A percentile compares a stretch with the other conserved stretches of the same genome.
Evolutionary conservation across 2,113 vertebrate genomes (phyloP).

Genomic region (Epinephelus cyanopodus): DNA sequence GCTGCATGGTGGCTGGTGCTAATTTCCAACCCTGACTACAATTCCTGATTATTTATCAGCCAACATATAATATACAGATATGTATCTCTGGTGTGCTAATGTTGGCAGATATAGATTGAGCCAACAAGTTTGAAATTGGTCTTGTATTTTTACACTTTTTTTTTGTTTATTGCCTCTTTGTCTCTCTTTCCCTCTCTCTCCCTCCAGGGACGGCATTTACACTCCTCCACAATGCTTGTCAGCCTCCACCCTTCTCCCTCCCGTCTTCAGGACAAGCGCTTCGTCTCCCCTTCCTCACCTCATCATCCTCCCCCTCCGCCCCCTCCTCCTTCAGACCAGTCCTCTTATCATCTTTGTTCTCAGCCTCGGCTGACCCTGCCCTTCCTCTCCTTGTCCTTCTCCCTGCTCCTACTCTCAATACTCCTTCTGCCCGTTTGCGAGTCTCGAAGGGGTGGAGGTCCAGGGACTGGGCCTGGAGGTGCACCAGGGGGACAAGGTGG

Average conservation of each 20-base stretch:
- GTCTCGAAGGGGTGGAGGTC: conserved; percentile 78
- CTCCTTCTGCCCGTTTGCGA: conserved; percentile 80
- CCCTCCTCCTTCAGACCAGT: conserved; percentile 35
- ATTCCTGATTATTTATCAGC: neutral
- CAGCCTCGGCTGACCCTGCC: conserved; percentile 57
- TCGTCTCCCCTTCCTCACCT: conserved; percentile 57
- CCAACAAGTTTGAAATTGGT: neutral
- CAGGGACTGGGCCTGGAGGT: conserved; percentile 65
- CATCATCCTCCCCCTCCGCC: conserved; percentile 19
- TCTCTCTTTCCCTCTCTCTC: conserved; percentile 41
- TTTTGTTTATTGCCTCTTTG: conserved; percentile 21
- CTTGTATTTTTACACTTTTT: neutral
- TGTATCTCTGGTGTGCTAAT: neutral
- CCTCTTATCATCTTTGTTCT: conserved; percentile 28
- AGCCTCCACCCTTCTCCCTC: conserved; percentile 82
- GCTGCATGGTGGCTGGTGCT: too few species aligned
- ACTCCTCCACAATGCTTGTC: conserved; percentile 87
- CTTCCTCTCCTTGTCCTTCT: conserved; percentile 65
- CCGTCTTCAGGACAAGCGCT: conserved; percentile 78
- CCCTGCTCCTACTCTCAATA: conserved; percentile 64
- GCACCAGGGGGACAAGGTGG: conserved; percentile 61
- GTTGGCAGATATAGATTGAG: neutral
- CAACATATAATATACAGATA: neutral
- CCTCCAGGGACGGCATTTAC: conserved; percentile 83
- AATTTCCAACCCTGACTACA: too few species aligned